These are phyloP conservation scores for Ictalurus furcatus DNA, from an alignment of 2,113 vertebrate genomes.

Conservation along the genomic window DNA sequence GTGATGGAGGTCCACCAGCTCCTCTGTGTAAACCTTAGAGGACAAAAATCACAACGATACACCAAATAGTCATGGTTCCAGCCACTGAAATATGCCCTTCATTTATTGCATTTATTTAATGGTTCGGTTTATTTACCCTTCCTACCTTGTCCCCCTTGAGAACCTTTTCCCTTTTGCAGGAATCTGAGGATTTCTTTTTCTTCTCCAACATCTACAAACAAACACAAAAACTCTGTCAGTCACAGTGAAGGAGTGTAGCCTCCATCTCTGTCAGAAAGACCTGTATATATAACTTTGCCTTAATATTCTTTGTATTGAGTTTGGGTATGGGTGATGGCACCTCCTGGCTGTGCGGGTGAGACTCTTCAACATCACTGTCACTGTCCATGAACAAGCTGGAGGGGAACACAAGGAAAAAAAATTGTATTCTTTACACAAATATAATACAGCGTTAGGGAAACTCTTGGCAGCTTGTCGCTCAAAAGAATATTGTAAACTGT, in stretches of 20 bases:
- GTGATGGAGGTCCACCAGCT: conserved; percentile 14
- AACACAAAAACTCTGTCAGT: not conserved
- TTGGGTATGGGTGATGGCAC: not conserved
- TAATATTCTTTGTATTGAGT: not conserved
- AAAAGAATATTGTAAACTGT: not conserved
- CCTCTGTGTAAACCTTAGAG: not conserved
- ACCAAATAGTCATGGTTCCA: not conserved
- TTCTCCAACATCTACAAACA: not conserved
- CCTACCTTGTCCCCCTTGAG: not conserved
- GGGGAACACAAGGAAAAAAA: not conserved
- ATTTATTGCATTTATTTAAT: not conserved
- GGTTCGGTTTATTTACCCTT: not conserved
- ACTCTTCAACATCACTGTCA: not conserved
- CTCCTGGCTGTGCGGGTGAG: not conserved
- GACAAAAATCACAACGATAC: not conserved
- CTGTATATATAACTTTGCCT: not conserved
- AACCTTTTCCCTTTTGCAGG: not conserved
- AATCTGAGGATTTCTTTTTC: not conserved
- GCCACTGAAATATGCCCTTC: not conserved
- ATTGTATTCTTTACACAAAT: not conserved
- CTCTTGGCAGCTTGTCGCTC: not conserved
- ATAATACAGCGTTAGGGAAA: not conserved
- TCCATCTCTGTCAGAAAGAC: not conserved
- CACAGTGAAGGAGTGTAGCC: not conserved
- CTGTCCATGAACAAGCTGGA: not conserved